Percentiles rank a stretch among this genome's conserved stretches.
These are phyloP conservation scores for Chaetops frenatus DNA, from an alignment of 2,113 vertebrate species.

Conservation along the genomic window DNA sequence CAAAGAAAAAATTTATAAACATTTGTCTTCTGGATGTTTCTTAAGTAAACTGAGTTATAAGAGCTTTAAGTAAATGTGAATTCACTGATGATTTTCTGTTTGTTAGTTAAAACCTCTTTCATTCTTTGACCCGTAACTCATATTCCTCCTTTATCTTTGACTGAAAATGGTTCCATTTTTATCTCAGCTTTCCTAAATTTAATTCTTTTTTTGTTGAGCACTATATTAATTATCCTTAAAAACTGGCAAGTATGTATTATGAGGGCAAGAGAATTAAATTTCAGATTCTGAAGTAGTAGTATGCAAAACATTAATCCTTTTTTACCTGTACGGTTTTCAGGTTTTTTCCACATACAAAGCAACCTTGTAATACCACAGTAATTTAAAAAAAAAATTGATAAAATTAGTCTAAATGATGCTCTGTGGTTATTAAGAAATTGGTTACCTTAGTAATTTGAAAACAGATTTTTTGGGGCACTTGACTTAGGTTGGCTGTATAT, in stretches of 20 bases:
- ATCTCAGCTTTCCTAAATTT: not conserved
- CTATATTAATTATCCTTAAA: not conserved
- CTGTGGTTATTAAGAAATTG: not conserved
- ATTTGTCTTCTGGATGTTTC: not conserved
- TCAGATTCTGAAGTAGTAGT: not conserved
- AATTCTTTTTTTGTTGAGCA: not conserved
- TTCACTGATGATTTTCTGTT: not conserved
- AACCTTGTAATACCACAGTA: not conserved
- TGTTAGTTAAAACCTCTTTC: not conserved
- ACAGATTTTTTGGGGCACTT: accelerated
- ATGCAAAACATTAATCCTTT: not conserved
- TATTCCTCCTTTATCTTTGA: not conserved
- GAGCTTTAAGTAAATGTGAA: not conserved
- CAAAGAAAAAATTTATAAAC: not conserved
- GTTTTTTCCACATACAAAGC: not conserved
- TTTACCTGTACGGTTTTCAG: not conserved
- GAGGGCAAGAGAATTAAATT: not conserved
- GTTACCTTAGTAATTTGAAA: not conserved
- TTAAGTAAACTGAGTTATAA: not conserved
- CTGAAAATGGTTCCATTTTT: not conserved
- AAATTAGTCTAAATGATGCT: not conserved
- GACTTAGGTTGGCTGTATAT: not conserved
- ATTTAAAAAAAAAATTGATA: not conserved
- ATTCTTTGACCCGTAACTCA: not conserved
- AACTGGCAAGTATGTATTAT: not conserved